A percentile compares a stretch with the other conserved stretches of the same genome.
Evolutionary conservation across 2,113 vertebrate species (phyloP).

Genomic region (Osmerus eperlanus): DNA sequence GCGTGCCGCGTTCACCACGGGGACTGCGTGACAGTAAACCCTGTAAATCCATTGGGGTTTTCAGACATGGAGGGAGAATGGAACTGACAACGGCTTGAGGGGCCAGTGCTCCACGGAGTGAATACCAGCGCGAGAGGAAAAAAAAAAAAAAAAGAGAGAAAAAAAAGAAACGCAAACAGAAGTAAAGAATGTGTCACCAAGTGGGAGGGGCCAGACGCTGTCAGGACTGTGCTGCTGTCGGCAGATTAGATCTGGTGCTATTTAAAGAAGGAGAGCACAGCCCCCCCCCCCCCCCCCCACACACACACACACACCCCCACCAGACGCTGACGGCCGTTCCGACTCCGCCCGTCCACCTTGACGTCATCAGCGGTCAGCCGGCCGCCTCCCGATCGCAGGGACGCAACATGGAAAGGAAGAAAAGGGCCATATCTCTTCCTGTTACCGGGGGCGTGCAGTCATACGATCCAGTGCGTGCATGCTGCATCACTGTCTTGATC

Average conservation of each 20-base stretch:
- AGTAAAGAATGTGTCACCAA: conserved; percentile 69
- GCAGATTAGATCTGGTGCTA: conserved; percentile 74
- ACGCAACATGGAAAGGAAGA: conserved; percentile 23
- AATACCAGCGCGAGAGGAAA: conserved; percentile 67
- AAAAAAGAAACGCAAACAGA: conserved; percentile 30
- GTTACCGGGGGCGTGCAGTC: conserved; percentile 15
- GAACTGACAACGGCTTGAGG: conserved; percentile 76
- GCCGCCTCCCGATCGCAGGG: conserved; percentile 42
- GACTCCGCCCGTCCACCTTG: conserved; percentile 5
- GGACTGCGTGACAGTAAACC: conserved; percentile 62
- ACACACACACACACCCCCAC: conserved; percentile 13
- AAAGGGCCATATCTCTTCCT: neutral
- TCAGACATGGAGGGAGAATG: conserved; percentile 71
- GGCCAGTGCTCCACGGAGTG: conserved; percentile 65
- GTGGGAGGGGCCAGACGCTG: conserved; percentile 69
- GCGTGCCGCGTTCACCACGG: neutral
- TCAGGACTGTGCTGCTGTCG: conserved; percentile 75
- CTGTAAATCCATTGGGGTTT: conserved; percentile 72
- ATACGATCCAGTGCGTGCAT: conserved; percentile 29
- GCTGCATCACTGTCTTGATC: neutral
- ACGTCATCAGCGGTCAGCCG: conserved; percentile 48
- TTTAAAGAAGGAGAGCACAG: conserved; percentile 64
- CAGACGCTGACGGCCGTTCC: neutral
- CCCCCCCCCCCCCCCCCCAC: conserved; percentile 31
- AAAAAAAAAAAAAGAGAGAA: conserved; percentile 21